A percentile compares a stretch with the other conserved stretches of the same genome.
Evolutionary conservation across 2,888 invertebrate species (phyloP).

Genomic region (Andrena bucephala): DNA sequence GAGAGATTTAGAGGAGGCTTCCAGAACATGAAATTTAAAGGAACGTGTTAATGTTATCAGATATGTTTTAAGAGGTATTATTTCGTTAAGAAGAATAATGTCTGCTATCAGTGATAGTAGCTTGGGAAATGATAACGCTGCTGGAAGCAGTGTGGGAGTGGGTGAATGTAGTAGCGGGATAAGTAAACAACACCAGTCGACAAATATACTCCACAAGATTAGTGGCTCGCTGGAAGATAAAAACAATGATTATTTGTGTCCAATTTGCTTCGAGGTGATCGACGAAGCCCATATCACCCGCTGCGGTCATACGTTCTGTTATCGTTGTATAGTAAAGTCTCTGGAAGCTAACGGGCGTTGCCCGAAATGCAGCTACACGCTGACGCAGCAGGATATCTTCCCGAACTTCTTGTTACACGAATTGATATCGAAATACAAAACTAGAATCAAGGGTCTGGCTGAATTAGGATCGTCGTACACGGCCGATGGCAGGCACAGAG

Average conservation of each 20-base stretch:
- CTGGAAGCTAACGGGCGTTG: constrained; percentile 90
- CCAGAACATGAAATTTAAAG: constrained; percentile 46
- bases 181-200: constrained; percentile 84
- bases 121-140: constrained; percentile 70
- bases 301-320: constrained; percentile 97
- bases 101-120: constrained; percentile 71
- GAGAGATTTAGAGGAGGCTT: not conserved
- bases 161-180: constrained; percentile 81
- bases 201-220: constrained; percentile 87
- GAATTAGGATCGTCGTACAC: constrained; percentile 80
- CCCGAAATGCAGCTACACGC: constrained; percentile 92
- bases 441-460: constrained; percentile 85
- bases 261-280: constrained; percentile 95
- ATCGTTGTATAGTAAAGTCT: constrained; percentile 90
- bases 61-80: constrained; percentile 38
- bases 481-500: constrained; percentile 71
- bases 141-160: constrained; percentile 69
- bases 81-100: constrained; percentile 64
- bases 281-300: constrained; percentile 96
- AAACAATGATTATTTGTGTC: constrained; percentile 90
- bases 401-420: constrained; percentile 95
- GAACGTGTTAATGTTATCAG: constrained; percentile 27
- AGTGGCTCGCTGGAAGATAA: constrained; percentile 89
- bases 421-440: constrained; percentile 90
- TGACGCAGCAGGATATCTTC: constrained; percentile 91